A percentile compares a stretch with the other conserved stretches of the same genome.
Conservation (phyloP, 2,113 vertebrate genomes). For the Pomatorhinus ruficollis region DNA sequence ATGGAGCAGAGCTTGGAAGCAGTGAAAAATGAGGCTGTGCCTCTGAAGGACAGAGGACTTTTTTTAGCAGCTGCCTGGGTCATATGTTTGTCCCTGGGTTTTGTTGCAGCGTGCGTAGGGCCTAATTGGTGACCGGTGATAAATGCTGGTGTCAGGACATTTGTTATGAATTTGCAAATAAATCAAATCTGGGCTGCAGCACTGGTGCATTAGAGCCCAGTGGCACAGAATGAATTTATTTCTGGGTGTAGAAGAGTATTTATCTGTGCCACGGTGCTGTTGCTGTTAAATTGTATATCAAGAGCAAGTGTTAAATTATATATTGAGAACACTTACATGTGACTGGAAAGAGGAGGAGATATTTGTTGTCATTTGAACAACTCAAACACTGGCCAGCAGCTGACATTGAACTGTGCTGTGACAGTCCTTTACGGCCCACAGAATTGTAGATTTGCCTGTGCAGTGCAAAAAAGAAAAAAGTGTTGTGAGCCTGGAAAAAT, state of each 20-base stretch:
- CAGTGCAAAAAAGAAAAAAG: not conserved
- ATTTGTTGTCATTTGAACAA: not conserved
- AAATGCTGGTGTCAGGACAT: constrained; percentile 28
- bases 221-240: constrained; percentile 14
- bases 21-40: constrained; percentile 1
- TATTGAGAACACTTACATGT: not conserved
- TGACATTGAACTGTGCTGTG: not conserved
- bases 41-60: not conserved
- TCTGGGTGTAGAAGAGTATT: not conserved
- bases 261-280: not conserved
- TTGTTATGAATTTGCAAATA: constrained; percentile 36
- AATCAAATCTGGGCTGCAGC: not conserved
- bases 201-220: not conserved
- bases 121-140: constrained; percentile 8
- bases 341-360: not conserved
- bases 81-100: constrained; percentile 17
- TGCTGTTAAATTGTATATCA: not conserved
- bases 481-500: not conserved
- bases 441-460: not conserved
- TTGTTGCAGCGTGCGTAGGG: not conserved
- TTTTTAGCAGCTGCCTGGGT: constrained; percentile 11
- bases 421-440: not conserved
- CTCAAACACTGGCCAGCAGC: not conserved
- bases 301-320: not conserved
- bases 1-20: not conserved